A percentile compares a stretch with the other conserved stretches of the same genome.
phyloP scores from a whole-genome alignment of 2,797 vertebrate genomes.

The Melanotaenia trifasciata region DNA sequence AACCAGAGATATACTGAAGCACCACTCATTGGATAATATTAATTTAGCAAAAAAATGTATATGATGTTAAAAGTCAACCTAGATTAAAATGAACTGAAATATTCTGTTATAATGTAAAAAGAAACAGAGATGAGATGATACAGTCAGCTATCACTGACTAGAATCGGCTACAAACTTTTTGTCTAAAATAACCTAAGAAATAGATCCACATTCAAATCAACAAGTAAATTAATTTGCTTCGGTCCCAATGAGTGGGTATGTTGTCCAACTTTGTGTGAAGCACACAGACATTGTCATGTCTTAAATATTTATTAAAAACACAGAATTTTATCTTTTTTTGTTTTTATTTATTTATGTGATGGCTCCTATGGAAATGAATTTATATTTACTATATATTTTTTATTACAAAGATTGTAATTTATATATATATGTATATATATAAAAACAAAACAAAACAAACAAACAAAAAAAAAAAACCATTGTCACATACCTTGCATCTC shows the following conservation, averaged over 20 bases:
- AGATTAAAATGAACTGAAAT: background rate
- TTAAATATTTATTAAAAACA: background rate
- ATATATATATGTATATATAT: background rate
- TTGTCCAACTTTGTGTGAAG: slow-evolving; percentile 4
- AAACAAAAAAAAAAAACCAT: background rate
- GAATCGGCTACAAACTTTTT: background rate
- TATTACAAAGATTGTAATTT: no score
- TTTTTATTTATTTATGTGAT: no score
- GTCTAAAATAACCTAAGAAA: background rate
- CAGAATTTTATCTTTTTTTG: background rate
- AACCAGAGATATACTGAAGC: slow-evolving; percentile 29
- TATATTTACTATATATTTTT: no score
- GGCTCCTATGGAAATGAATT: background rate
- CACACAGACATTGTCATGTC: background rate
- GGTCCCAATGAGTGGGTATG: slow-evolving; percentile 25
- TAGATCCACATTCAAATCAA: slow-evolving; percentile 6
- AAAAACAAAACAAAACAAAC: background rate
- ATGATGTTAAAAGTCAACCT: background rate
- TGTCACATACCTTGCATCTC: background rate
- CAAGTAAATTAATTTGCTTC: slow-evolving; percentile 21
- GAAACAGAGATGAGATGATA: background rate
- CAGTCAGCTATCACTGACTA: background rate
- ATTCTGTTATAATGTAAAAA: slow-evolving; percentile 2
- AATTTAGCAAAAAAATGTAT: slow-evolving; percentile 2
- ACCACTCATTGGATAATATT: slow-evolving; percentile 16